phyloP scores from a whole-genome alignment of 92 coral and sea anemone species.

The Pocillopora grandis region DNA sequence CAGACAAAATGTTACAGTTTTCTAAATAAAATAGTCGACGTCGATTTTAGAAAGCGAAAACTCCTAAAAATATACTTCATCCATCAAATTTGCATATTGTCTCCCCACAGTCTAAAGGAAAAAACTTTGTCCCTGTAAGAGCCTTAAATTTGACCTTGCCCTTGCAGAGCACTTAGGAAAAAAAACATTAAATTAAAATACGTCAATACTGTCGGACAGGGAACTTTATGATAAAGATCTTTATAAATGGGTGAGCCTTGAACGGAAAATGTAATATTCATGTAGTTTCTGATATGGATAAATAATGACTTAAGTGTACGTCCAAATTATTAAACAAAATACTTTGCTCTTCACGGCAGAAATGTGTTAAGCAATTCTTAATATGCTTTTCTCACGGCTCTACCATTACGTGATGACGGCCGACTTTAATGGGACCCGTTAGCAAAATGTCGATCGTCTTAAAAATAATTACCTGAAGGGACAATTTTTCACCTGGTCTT shows the following conservation, averaged over 20 bases:
- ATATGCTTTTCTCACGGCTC: neutral
- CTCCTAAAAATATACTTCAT: neutral
- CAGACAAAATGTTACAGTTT: neutral
- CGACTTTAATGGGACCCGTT: neutral
- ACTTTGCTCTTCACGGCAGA: neutral
- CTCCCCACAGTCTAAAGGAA: neutral
- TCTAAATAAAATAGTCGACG: neutral
- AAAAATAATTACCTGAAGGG: neutral
- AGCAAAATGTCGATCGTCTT: neutral
- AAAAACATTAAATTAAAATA: too few relatives aligned
- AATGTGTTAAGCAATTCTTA: too few relatives aligned
- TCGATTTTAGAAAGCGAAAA: neutral
- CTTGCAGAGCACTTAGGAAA: neutral
- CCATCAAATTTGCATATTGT: conserved; percentile 19
- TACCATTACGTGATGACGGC: neutral
- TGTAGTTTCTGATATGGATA: neutral
- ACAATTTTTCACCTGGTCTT: conserved; percentile 5
- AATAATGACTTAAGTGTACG: neutral
- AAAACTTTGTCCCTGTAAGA: neutral
- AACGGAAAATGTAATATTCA: conserved; percentile 13
- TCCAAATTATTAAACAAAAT: neutral
- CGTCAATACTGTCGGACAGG: too few relatives aligned
- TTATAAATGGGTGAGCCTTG: neutral
- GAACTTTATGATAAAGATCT: neutral
- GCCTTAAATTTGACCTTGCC: neutral